Evolutionary conservation across 2,888 invertebrate genomes (phyloP).

Genomic region (Neoascia interrupta): DNA sequence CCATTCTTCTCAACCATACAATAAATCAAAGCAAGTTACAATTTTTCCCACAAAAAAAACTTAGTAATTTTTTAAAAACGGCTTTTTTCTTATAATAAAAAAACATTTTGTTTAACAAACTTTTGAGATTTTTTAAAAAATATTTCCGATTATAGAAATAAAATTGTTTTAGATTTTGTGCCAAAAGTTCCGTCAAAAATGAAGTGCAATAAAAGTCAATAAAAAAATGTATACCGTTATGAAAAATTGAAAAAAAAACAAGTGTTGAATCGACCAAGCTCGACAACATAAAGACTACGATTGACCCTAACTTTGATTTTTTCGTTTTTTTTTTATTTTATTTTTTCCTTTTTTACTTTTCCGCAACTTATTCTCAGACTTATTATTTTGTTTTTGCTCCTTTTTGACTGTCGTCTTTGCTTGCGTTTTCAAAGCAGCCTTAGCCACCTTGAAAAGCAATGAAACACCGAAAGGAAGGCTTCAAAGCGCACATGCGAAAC

Average conservation of each 20-base stretch:
- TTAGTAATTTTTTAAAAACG: neutral
- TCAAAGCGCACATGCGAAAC: conserved; percentile 17
- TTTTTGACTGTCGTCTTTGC: neutral
- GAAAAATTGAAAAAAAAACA: neutral
- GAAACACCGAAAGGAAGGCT: neutral
- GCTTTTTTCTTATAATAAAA: neutral
- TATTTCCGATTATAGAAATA: too few relatives aligned
- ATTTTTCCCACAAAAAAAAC: neutral
- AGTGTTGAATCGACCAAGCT: too few relatives aligned
- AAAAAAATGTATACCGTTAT: neutral
- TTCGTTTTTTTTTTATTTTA: conserved; percentile 17
- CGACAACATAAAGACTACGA: neutral
- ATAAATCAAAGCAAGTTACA: conserved; percentile 62
- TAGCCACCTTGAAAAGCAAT: neutral
- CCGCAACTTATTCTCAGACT: too few relatives aligned
- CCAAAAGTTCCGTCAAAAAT: too few relatives aligned
- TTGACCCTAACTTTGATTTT: conserved; percentile 8
- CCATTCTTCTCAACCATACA: conserved; percentile 70
- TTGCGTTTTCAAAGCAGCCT: neutral
- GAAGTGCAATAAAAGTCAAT: neutral
- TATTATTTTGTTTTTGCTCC: conserved; percentile 6
- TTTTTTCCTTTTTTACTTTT: neutral
- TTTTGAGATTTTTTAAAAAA: too few relatives aligned
- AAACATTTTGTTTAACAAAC: too few relatives aligned
- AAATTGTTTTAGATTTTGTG: too few relatives aligned